Evolutionary conservation across 2,888 invertebrate genomes (phyloP), one percentile per base, ranked within the genome.

Genomic region (Callyntrura guangdongensis): DNA sequence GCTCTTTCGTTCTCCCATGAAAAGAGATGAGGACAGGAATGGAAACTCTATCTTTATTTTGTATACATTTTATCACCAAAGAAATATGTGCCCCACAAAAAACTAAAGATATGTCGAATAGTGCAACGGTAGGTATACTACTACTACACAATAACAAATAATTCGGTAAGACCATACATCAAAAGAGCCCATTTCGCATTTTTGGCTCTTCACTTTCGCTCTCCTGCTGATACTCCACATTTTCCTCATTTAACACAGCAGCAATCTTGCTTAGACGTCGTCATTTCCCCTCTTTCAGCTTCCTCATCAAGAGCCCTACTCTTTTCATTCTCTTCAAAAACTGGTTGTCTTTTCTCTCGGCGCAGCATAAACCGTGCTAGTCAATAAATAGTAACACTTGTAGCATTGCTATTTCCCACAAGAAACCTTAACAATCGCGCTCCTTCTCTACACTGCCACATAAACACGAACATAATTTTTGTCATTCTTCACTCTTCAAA

Each of bases 31-130:
- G 77, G 89, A 89, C 89, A 89, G 89, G 88, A 22, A 53, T 72
- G 27, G 89, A 89, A 89, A 84, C 77, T 74, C 64, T 89, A 84
- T 74, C 47, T 89, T 59, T 77, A 74, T 72, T 74, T 83, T 84
- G 53, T 83, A 69, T 47, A 82, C 49, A 49, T 47, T 59, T 53
- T 45, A 74, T 6, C 45, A 3, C 45, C 1, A 74, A 47, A 45
- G 61, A 27, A 27, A 56, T 25, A 12, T 36, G 36, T 36, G 36
- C 36, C 36, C 36, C 2, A 36, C 36, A 4, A 36, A n/a, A 4
- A 36, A 36, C 36, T 36, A 2, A 36, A 36, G 36, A 36, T 36
- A 6, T 36, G 36, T 6, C 36, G 36, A 36, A n/a, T n/a, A n/a
- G 36, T 36, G 36, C 36, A 6, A 36, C 36, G 6, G 6, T 36